A percentile compares a stretch with the other conserved stretches of the same genome.
Evolutionary conservation across 1,140 invertebrate species (phyloP).

Genomic region (Archivesica marissinica): DNA sequence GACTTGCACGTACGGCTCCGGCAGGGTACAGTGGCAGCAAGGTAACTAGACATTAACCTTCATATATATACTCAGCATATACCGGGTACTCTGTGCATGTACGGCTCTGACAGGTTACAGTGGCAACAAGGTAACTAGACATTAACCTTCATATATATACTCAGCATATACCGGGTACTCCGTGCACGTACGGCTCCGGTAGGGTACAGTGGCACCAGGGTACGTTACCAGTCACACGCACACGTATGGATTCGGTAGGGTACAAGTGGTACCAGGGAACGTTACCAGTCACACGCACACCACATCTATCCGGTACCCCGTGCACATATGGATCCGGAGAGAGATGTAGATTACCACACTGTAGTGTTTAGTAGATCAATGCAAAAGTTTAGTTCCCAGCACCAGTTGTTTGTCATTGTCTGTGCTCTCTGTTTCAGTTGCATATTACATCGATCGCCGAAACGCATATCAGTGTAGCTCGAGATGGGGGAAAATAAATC

Average conservation of each 20-base stretch:
- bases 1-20: conserved; percentile 64
- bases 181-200: conserved; percentile 64
- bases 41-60: too few relatives aligned
- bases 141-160: too few relatives aligned
- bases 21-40: conserved; percentile 77
- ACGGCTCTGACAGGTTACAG: conserved; percentile 67
- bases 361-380: too few relatives aligned
- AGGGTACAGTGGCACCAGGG: conserved; percentile 79
- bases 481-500: conserved; percentile 76
- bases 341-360: conserved; percentile 78
- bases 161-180: too few relatives aligned
- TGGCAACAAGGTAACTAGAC: conserved; percentile 79
- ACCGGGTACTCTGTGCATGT: too few relatives aligned
- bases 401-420: too few relatives aligned
- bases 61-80: too few relatives aligned
- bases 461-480: conserved; percentile 73
- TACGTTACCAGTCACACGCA: too few relatives aligned
- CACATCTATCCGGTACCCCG: too few relatives aligned
- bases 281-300: too few relatives aligned
- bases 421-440: conserved; percentile 79
- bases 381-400: too few relatives aligned
- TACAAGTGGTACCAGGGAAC: conserved; percentile 80
- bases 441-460: conserved; percentile 79
- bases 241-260: conserved; percentile 62
- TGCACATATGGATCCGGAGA: conserved; percentile 59